A percentile compares a stretch with the other conserved stretches of the same genome.
phyloP scores from a whole-genome alignment of 2,888 invertebrate species.

The Melanotus villosus region DNA sequence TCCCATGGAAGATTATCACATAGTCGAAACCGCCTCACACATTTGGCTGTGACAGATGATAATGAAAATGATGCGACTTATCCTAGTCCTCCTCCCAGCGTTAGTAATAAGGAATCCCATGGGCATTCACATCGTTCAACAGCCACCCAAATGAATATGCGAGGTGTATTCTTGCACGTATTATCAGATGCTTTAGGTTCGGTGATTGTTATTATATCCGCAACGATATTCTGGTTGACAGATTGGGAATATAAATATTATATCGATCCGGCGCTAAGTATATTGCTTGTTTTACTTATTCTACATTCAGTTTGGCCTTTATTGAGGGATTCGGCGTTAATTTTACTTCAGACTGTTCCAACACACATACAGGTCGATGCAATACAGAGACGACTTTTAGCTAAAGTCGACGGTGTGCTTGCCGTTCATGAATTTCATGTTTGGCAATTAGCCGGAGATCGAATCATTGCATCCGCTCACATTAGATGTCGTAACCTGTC shows the following conservation, averaged over 20 bases:
- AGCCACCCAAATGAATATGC: slow-evolving; percentile 96
- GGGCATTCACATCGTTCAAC: slow-evolving; percentile 73
- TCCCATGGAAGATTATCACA: slow-evolving; percentile 75
- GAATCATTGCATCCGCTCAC: slow-evolving; percentile 97
- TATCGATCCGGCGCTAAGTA: slow-evolving; percentile 95
- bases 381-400: slow-evolving; percentile 87
- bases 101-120: slow-evolving; percentile 50
- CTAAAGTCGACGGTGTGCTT: slow-evolving; percentile 93
- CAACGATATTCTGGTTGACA: slow-evolving; percentile 80
- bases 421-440: slow-evolving; percentile 99
- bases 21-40: slow-evolving; percentile 73
- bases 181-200: slow-evolving; percentile 97
- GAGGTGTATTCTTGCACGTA: slow-evolving; percentile 99
- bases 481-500: slow-evolving; percentile 94
- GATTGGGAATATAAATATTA: slow-evolving; percentile 88
- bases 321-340: slow-evolving; percentile 93
- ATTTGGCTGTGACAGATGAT: slow-evolving; percentile 78
- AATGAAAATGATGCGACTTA: slow-evolving; percentile 81
- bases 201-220: slow-evolving; percentile 91
- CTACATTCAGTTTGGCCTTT: slow-evolving; percentile 93
- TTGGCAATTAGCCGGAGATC: slow-evolving; percentile 97
- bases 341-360: slow-evolving; percentile 97
- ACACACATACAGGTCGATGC: slow-evolving; percentile 97
- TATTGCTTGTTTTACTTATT: slow-evolving; percentile 89
- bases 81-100: slow-evolving; percentile 67